Conservation (phyloP, 2,888 invertebrate genomes). For the Xanthorhoe spadicearia region DNA sequence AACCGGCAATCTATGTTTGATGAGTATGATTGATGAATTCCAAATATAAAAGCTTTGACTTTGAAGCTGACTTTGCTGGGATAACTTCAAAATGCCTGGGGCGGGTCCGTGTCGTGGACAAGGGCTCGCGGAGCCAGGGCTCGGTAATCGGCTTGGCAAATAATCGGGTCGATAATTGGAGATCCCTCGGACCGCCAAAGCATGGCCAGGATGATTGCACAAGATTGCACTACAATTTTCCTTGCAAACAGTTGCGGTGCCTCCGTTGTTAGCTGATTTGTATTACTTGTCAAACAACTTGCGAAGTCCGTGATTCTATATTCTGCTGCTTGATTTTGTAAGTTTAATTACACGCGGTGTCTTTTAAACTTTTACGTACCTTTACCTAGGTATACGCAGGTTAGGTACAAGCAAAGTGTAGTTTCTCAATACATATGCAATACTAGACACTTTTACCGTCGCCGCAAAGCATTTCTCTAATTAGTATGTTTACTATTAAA, state of each 20-base stretch:
- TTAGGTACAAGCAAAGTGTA: neutral
- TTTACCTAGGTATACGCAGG: no score
- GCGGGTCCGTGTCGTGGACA: constrained; percentile 32
- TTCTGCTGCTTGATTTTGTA: constrained; percentile 3
- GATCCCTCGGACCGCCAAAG: constrained; percentile 51
- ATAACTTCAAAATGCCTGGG: constrained; percentile 30
- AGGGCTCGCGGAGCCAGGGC: constrained; percentile 15
- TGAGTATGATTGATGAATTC: neutral
- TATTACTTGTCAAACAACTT: constrained; percentile 54
- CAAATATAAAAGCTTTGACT: constrained; percentile 22
- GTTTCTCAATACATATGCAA: neutral
- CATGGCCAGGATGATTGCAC: constrained; percentile 61
- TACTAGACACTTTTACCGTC: neutral
- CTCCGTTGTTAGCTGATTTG: constrained; percentile 40
- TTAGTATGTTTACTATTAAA: neutral
- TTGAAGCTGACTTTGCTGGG: constrained; percentile 24
- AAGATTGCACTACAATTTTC: constrained; percentile 72
- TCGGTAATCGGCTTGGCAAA: constrained; percentile 50
- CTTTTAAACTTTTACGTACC: neutral
- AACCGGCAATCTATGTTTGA: neutral
- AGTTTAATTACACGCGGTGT: neutral
- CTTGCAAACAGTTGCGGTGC: constrained; percentile 54
- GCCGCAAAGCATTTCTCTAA: constrained; percentile 1
- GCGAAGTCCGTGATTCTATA: constrained; percentile 44
- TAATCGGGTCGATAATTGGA: constrained; percentile 65